Evolutionary conservation across 2,797 vertebrate genomes (phyloP).

Genomic region (Morelia viridis): DNA sequence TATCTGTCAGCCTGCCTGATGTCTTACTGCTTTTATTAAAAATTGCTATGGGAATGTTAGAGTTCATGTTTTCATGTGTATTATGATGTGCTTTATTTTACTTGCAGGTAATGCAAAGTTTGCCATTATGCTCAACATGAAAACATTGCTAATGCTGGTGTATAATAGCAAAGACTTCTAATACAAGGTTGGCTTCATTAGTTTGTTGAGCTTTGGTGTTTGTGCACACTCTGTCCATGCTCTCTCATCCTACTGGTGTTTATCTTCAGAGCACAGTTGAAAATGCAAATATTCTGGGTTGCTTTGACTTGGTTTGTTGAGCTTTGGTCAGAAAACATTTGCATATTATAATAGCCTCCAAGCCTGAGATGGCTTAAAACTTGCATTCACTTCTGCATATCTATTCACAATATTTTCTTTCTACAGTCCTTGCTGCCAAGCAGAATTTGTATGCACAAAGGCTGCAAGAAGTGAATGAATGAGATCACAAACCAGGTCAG

Average conservation of each 20-base stretch:
- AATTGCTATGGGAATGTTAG: neutral
- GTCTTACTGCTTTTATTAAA: neutral
- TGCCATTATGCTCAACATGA: neutral
- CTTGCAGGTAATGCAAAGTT: neutral
- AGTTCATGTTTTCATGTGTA: neutral
- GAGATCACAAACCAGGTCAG: constrained; percentile 34
- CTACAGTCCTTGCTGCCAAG: neutral
- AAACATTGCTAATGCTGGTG: neutral
- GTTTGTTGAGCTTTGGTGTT: neutral
- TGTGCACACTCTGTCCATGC: neutral
- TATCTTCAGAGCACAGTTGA: neutral
- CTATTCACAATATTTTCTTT: neutral
- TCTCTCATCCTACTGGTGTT: neutral
- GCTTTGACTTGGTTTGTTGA: neutral
- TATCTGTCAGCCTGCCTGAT: neutral
- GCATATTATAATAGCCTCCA: neutral
- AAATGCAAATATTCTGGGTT: neutral
- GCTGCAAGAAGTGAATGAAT: constrained; percentile 37
- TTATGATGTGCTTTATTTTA: neutral
- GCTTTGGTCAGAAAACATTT: neutral
- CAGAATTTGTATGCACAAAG: neutral
- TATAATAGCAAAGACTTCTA: neutral
- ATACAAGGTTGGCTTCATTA: neutral
- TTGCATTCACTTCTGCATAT: neutral
- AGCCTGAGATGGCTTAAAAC: neutral